These are phyloP conservation scores for Parascotia fuliginaria DNA, from an alignment of 2,888 invertebrate species.

Conservation along the genomic window DNA sequence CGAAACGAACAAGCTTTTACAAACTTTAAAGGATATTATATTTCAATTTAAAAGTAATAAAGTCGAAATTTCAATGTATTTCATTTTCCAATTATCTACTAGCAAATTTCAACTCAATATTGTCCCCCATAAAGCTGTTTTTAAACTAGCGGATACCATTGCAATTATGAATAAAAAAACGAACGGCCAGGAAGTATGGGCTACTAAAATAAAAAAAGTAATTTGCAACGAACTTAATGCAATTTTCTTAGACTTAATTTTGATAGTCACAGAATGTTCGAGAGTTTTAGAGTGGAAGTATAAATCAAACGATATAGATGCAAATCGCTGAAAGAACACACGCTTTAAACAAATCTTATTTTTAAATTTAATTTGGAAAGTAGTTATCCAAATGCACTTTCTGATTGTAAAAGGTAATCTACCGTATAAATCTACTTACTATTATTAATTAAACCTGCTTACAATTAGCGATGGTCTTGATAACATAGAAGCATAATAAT, in stretches of 20 bases:
- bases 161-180: constrained; percentile 28
- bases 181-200: constrained; percentile 20
- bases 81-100: constrained; percentile 27
- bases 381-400: too few species aligned
- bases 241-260: constrained; percentile 34
- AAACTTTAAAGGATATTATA: constrained; percentile 1
- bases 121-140: constrained; percentile 12
- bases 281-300: constrained; percentile 1
- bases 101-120: constrained; percentile 29
- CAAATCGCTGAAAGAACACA: neutral
- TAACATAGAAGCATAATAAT: too few species aligned
- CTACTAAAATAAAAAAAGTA: constrained; percentile 25
- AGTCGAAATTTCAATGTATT: constrained; percentile 41
- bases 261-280: constrained; percentile 19
- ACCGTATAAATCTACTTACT: too few species aligned
- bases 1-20: constrained; percentile 9
- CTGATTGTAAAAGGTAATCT: too few species aligned
- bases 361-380: too few species aligned
- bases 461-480: too few species aligned
- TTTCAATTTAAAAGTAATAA: constrained; percentile 60
- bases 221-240: constrained; percentile 32
- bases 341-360: neutral
- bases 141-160: constrained; percentile 7
- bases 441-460: too few species aligned
- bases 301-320: constrained; percentile 3